These are phyloP conservation scores for Mus pahari DNA, from an alignment of 2,113 vertebrate species.

Conservation along the genomic window DNA sequence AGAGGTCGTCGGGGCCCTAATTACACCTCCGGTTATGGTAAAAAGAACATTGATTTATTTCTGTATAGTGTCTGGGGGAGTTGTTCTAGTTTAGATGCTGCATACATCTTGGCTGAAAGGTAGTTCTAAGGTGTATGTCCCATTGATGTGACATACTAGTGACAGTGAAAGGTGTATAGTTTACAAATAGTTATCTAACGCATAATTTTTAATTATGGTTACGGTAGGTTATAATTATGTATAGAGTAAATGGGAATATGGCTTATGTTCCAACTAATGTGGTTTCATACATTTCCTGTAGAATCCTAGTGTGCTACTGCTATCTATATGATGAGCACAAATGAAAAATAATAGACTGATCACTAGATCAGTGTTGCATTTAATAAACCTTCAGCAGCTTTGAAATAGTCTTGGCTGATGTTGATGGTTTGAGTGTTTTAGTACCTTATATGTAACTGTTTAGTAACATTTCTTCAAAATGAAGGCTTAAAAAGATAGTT, in stretches of 20 bases:
- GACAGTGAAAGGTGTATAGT: neutral
- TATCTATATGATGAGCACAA: slow-evolving; percentile 3
- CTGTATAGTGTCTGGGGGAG: neutral
- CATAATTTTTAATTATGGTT: slow-evolving; percentile 10
- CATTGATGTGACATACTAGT: neutral
- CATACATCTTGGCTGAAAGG: neutral
- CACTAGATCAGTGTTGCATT: neutral
- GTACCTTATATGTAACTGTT: neutral
- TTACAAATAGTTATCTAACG: neutral
- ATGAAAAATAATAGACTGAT: neutral
- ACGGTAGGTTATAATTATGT: slow-evolving; percentile 9
- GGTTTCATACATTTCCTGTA: neutral
- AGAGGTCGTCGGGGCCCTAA: slow-evolving; percentile 94
- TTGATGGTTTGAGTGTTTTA: slow-evolving; percentile 8
- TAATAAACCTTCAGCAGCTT: neutral
- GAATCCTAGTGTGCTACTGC: slow-evolving; percentile 1
- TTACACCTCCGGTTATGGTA: slow-evolving; percentile 97
- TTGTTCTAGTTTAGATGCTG: slow-evolving; percentile 31
- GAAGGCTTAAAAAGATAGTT: slow-evolving; percentile 23
- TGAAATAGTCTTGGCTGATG: neutral
- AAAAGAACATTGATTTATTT: slow-evolving; percentile 60
- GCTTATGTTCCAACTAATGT: neutral
- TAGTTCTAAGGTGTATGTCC: neutral
- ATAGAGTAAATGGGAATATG: slow-evolving; percentile 30
- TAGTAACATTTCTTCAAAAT: slow-evolving; percentile 23